Conservation (phyloP, 1,140 invertebrate species). For the Triops longicaudatus region DNA sequence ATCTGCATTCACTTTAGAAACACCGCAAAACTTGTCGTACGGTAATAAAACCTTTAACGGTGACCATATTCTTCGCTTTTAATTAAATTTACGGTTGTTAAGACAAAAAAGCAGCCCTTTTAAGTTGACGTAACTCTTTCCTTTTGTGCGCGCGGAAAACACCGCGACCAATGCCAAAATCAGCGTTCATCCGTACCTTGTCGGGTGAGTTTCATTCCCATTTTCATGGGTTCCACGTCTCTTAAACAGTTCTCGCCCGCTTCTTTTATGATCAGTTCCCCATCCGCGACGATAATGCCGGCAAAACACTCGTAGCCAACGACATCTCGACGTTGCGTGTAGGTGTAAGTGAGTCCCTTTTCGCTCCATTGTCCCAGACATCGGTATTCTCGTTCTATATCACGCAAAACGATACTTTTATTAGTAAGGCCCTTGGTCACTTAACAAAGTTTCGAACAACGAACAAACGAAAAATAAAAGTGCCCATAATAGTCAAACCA, state of each 20-base stretch:
- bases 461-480: neutral
- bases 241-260: constrained; percentile 59
- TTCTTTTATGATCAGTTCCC: constrained; percentile 59
- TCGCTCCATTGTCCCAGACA: constrained; percentile 64
- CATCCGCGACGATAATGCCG: constrained; percentile 52
- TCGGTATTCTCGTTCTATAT: constrained; percentile 55
- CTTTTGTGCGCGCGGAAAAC: neutral
- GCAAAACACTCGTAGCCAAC: constrained; percentile 62
- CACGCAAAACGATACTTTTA: too few species aligned
- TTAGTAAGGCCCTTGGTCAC: too few species aligned
- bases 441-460: neutral
- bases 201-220: constrained; percentile 57
- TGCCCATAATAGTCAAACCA: neutral
- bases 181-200: constrained; percentile 41
- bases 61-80: neutral
- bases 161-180: neutral
- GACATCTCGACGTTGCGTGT: constrained; percentile 56
- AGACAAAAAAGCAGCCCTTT: constrained; percentile 16
- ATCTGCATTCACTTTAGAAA: too few species aligned
- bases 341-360: constrained; percentile 56
- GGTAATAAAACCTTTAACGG: too few species aligned
- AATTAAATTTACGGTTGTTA: neutral
- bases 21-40: too few species aligned
- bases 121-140: neutral
- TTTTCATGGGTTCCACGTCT: constrained; percentile 50